Percentiles rank a stretch among this genome's conserved stretches.
These are phyloP conservation scores for Drosophila cardini DNA, from an alignment of 1,140 invertebrate species.

Conservation along the genomic window DNA sequence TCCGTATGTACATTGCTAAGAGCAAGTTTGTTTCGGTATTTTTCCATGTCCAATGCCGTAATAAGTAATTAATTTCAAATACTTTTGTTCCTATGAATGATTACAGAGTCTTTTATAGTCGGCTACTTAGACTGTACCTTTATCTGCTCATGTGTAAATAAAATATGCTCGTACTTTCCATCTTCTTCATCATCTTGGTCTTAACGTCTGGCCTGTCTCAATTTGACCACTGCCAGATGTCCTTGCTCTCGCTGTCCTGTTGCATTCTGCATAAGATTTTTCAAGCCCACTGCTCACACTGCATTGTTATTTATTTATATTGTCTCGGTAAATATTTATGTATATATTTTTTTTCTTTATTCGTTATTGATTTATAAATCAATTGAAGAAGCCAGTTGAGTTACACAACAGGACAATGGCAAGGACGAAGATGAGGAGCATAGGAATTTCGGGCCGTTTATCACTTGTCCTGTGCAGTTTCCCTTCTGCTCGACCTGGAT, in stretches of 20 bases:
- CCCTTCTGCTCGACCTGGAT: background rate
- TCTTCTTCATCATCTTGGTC: background rate
- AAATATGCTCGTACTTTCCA: no score
- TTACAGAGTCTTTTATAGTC: no score
- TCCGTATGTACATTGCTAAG: no score
- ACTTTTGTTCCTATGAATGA: no score
- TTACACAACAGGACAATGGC: background rate
- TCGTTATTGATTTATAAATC: constrained; percentile 75
- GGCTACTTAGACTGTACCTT: no score
- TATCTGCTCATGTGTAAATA: no score
- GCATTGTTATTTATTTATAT: constrained; percentile 77
- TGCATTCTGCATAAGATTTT: constrained; percentile 74
- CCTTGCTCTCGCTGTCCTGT: constrained; percentile 26
- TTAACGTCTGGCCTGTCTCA: background rate
- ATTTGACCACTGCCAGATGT: background rate
- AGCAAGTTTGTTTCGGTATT: no score
- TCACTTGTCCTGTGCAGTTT: constrained; percentile 28
- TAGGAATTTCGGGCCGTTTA: constrained; percentile 19
- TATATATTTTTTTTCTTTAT: constrained; percentile 44
- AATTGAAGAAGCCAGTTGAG: constrained; percentile 46
- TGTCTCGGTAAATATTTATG: constrained; percentile 75
- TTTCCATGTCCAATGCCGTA: no score
- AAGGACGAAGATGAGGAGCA: background rate
- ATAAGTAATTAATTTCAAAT: no score
- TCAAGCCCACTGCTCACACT: constrained; percentile 49